Base-by-base conservation (phyloP, 2,888 invertebrate genomes). In the Acheta domesticus region DNA sequence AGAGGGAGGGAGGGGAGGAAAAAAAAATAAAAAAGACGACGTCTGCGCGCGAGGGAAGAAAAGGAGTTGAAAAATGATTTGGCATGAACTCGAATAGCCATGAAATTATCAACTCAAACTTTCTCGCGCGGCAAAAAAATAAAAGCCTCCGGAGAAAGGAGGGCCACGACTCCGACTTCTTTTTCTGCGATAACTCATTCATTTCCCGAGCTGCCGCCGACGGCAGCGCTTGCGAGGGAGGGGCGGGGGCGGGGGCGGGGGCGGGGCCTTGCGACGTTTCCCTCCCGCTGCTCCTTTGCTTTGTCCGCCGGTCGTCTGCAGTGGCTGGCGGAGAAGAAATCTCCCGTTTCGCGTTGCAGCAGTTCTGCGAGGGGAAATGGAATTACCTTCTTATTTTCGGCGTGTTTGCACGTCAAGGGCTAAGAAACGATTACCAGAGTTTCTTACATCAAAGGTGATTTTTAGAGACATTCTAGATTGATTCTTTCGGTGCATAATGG, bases 21-120 rank as follows among this genome's bases (percentile, higher is more conserved):
- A 62, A n/a, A 62, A n/a, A 62, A 62, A 62, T 5, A 8, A 62
- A 62, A 62, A 62, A n/a, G 62, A 62, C 14, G n/a, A 62, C 62
- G 62, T 62, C 62, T 62, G 75, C 36, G 76, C 12, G 19, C 48
- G 76, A 36, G 76, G n/a, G 23, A 11, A 62, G 62, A 74, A 49
- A 80, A 75, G 75, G 49, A 79, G 73, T 49, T 74, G 75, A 78
- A 75, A 80, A 80, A 79, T 80, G 77, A 77, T 79, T 79, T 80
- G 79, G 77, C 77, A 78, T 74, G 77, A 75, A 80, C 80, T 78
- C 77, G 78, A 81, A 81, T 80, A 77, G 78, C 78, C 81, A 77
- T 80, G 78, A 81, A 81, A 81, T 81, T 80, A 80, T 73, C 77
- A 81, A 80, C 78, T 79, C 74, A 49, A 62, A 78, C 62, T 74